phyloP scores from a whole-genome alignment of 2,113 vertebrate genomes.

The Cnemophilus loriae region DNA sequence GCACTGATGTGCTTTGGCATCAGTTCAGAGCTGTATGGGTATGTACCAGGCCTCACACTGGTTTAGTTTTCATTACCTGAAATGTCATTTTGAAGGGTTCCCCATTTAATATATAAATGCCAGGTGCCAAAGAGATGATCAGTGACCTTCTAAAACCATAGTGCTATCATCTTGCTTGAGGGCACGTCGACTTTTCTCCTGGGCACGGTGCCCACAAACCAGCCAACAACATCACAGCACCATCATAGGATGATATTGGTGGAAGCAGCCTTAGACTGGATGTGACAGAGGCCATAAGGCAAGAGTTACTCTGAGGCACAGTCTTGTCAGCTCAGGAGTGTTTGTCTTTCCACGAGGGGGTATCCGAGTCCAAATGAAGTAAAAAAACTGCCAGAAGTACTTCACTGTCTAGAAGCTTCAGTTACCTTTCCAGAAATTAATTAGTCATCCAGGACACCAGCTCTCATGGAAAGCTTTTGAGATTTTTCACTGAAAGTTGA shows the following conservation, averaged over 20 bases:
- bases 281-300: not conserved
- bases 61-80: not conserved
- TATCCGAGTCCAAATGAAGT: not conserved
- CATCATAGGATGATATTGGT: not conserved
- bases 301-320: not conserved
- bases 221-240: not conserved
- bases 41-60: not conserved
- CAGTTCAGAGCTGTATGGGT: not conserved
- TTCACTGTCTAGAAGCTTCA: not conserved
- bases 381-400: not conserved
- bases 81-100: constrained; percentile 20
- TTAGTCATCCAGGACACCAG: not conserved
- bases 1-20: not conserved
- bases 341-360: not conserved
- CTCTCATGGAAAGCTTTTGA: not conserved
- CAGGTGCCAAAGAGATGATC: constrained; percentile 22
- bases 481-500: not conserved
- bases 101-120: constrained; percentile 24
- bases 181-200: not conserved
- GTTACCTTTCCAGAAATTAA: not conserved
- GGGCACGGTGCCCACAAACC: not conserved
- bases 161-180: not conserved
- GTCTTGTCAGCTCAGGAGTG: not conserved
- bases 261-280: not conserved
- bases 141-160: constrained; percentile 22